These are phyloP conservation scores for Syritta pipiens DNA, from an alignment of 2,888 invertebrate genomes.

Conservation along the genomic window DNA sequence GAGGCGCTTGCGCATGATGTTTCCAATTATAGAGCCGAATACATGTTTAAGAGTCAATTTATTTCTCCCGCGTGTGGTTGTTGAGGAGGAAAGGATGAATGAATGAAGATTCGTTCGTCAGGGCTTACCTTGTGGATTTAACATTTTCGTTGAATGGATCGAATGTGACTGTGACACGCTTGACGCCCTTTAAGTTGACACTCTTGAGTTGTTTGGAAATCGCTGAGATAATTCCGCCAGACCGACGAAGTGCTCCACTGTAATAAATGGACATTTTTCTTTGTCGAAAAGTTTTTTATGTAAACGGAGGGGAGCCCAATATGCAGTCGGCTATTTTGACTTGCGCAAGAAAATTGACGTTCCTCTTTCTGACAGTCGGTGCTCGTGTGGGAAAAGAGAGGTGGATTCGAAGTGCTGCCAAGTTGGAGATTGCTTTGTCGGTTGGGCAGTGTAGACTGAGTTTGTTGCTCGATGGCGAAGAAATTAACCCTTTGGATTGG, in stretches of 20 bases:
- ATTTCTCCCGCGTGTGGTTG: conserved; percentile 6
- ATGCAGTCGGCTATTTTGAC: conserved; percentile 10
- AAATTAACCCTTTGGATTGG: too few species aligned
- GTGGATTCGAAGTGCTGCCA: conserved; percentile 28
- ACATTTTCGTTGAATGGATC: conserved; percentile 91
- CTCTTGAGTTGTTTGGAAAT: conserved; percentile 85
- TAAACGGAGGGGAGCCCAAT: not conserved
- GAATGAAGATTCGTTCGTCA: not conserved
- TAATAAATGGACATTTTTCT: conserved; percentile 86
- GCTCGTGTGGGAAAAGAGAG: not conserved
- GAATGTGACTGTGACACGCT: conserved; percentile 88
- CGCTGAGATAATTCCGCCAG: conserved; percentile 86
- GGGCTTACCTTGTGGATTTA: conserved; percentile 81
- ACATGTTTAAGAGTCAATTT: not conserved
- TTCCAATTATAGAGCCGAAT: conserved; percentile 16
- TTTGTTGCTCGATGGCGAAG: too few species aligned
- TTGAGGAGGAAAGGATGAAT: not conserved
- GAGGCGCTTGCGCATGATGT: conserved; percentile 61
- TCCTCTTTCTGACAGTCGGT: not conserved
- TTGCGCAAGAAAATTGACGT: conserved; percentile 31
- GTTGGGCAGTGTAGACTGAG: too few species aligned
- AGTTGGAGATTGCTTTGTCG: not conserved
- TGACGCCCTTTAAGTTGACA: conserved; percentile 89
- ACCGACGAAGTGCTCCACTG: conserved; percentile 84
- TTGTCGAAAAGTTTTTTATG: not conserved